phyloP scores from a whole-genome alignment of 1,140 invertebrate species.

The Manduca sexta region DNA sequence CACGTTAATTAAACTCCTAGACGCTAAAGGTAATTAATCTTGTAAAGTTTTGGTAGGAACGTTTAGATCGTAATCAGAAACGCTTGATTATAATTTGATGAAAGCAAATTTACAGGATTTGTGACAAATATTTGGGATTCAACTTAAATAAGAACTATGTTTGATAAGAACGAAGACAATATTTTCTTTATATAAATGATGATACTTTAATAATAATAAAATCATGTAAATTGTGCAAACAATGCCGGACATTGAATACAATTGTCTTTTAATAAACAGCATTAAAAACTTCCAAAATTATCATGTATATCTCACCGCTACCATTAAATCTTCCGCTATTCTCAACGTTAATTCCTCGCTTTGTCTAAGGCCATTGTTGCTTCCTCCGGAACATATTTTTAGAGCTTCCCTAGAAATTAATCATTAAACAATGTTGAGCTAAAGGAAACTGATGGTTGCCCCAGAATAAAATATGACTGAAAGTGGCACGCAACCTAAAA shows the following conservation, averaged over 20 bases:
- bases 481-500: slow-evolving; percentile 15
- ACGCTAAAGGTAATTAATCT: background rate
- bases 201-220: too few relatives aligned
- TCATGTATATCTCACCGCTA: too few relatives aligned
- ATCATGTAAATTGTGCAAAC: too few relatives aligned
- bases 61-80: slow-evolving; percentile 1
- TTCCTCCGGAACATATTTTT: slow-evolving; percentile 8
- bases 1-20: too few relatives aligned
- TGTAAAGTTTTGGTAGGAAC: background rate
- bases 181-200: too few relatives aligned
- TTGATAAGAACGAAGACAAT: too few relatives aligned
- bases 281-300: too few relatives aligned
- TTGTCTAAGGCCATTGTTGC: background rate
- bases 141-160: too few relatives aligned
- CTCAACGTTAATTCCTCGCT: background rate
- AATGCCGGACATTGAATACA: too few relatives aligned
- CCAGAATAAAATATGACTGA: slow-evolving; percentile 13
- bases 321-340: background rate
- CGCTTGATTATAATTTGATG: background rate
- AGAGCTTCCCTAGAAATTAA: slow-evolving; percentile 11
- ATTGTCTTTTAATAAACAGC: too few relatives aligned
- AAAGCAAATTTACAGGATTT: background rate
- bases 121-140: background rate
- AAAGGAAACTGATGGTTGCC: slow-evolving; percentile 3
- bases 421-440: slow-evolving; percentile 14